These are phyloP conservation scores for Neodiprion virginianus DNA, from an alignment of 1,140 invertebrate genomes.

Conservation along the genomic window DNA sequence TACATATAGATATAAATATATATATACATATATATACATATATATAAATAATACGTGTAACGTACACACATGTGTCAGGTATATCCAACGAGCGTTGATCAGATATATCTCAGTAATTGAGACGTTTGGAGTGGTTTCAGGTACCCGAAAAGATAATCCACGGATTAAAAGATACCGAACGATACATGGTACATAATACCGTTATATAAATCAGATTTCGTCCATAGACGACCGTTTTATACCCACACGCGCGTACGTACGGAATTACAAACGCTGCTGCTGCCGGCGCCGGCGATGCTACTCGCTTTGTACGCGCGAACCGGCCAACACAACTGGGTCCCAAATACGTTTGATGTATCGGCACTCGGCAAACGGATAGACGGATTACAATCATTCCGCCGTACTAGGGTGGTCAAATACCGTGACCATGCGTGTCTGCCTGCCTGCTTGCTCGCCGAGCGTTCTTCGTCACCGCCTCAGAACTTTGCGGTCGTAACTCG, in stretches of 20 bases:
- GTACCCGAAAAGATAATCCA: constrained; percentile 42
- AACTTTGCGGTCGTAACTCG: not conserved
- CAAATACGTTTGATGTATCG: constrained; percentile 52
- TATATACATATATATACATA: no score
- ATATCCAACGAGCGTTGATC: no score
- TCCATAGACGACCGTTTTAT: not conserved
- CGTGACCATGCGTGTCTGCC: constrained; percentile 55
- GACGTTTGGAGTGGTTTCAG: not conserved
- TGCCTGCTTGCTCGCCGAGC: not conserved
- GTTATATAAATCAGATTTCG: constrained; percentile 33
- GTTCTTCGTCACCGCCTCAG: no score
- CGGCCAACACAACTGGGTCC: not conserved
- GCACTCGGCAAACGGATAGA: constrained; percentile 54
- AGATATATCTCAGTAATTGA: not conserved
- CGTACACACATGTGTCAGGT: no score
- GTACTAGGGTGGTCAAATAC: constrained; percentile 58
- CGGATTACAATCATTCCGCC: constrained; percentile 61
- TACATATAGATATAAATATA: no score
- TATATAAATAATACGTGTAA: no score
- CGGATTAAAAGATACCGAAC: constrained; percentile 35
- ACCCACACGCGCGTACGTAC: not conserved
- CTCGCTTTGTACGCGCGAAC: not conserved
- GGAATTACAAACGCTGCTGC: not conserved
- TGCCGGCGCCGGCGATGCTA: not conserved
- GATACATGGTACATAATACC: constrained; percentile 21